These are phyloP conservation scores for Coenobita brevimanus DNA, from an alignment of 1,140 invertebrate species.

Conservation along the genomic window DNA sequence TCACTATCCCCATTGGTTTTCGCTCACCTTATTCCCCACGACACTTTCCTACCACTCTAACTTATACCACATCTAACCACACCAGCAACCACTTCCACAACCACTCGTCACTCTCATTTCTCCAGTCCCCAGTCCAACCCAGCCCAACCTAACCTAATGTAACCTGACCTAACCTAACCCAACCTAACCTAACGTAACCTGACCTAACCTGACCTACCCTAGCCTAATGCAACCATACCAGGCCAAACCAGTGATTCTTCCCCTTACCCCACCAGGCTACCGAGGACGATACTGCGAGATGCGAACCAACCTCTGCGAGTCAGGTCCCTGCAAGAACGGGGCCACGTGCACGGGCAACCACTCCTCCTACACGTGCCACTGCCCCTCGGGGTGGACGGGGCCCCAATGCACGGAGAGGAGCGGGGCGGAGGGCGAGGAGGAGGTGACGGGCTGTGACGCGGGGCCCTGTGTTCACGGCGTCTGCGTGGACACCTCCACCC, in stretches of 20 bases:
- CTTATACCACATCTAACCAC: neutral
- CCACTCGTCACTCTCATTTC: neutral
- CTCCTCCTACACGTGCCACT: slow-evolving; percentile 79
- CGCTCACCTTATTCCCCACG: neutral
- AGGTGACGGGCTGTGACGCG: slow-evolving; percentile 5
- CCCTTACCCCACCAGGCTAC: slow-evolving; percentile 73
- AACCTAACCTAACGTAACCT: neutral
- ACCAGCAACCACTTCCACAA: neutral
- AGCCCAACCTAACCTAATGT: neutral
- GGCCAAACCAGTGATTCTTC: too few species aligned
- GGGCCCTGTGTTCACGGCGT: slow-evolving; percentile 44
- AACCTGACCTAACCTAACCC: too few species aligned
- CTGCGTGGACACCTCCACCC: slow-evolving; percentile 34
- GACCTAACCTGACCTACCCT: neutral
- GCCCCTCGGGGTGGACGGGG: slow-evolving; percentile 80
- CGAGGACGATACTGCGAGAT: slow-evolving; percentile 89
- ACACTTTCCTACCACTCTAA: neutral
- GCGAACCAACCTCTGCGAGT: slow-evolving; percentile 85
- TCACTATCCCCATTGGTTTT: neutral
- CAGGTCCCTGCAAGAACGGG: slow-evolving; percentile 82
- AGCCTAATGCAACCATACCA: too few species aligned
- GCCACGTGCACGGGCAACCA: slow-evolving; percentile 81
- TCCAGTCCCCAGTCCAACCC: neutral
- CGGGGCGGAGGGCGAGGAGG: slow-evolving; percentile 79
- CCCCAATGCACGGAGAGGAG: slow-evolving; percentile 80